phyloP scores from a whole-genome alignment of 1,140 invertebrate genomes.

The Apis cerana region DNA sequence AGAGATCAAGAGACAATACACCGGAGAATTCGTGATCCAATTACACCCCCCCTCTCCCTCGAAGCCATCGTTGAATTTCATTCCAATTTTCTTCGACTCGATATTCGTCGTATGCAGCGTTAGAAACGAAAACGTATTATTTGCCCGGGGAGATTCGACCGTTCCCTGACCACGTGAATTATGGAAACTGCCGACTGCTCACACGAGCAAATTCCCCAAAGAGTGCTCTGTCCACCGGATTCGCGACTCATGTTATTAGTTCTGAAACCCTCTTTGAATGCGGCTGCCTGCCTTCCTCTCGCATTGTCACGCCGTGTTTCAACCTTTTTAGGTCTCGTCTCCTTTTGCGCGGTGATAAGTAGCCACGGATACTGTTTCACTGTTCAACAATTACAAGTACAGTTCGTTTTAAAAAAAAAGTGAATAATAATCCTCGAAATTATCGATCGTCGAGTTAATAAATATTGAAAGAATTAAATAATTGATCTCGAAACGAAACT shows the following conservation, averaged over 20 bases:
- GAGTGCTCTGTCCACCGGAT: conserved; percentile 28
- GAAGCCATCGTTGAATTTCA: not conserved
- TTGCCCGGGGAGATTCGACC: conserved; percentile 31
- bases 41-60: too few relatives aligned
- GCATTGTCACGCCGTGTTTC: conserved; percentile 37
- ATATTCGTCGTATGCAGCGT: not conserved
- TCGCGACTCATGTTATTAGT: conserved; percentile 56
- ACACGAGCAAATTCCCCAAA: conserved; percentile 39
- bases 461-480: not conserved
- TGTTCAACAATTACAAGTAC: too few relatives aligned
- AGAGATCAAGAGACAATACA: not conserved
- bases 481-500: too few relatives aligned
- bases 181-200: conserved; percentile 19
- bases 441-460: not conserved
- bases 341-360: not conserved
- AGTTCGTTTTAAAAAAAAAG: not conserved
- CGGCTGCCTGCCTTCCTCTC: conserved; percentile 24
- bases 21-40: not conserved
- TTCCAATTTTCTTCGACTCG: not conserved
- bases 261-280: conserved; percentile 37
- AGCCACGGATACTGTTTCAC: too few relatives aligned
- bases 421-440: not conserved
- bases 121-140: conserved; percentile 34
- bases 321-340: not conserved
- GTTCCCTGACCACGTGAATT: conserved; percentile 50